Evolutionary conservation across 2,888 invertebrate species (phyloP).

Genomic region (Nymphalis c-album): DNA sequence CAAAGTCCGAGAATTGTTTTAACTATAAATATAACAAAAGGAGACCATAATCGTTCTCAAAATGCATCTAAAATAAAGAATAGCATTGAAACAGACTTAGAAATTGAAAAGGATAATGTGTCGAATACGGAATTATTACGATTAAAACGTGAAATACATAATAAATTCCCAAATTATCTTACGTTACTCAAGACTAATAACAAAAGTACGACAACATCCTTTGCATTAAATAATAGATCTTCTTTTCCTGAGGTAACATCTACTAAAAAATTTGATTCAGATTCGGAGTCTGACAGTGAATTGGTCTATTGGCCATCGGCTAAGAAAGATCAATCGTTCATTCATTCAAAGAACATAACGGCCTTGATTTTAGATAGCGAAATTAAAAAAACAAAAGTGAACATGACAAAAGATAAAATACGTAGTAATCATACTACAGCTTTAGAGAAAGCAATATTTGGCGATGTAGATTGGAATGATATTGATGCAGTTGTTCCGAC

Average conservation of each 20-base stretch:
- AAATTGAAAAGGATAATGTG: constrained; percentile 45
- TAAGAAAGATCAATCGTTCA: constrained; percentile 39
- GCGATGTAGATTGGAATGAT: constrained; percentile 70
- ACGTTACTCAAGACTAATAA: constrained; percentile 12
- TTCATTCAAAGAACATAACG: constrained; percentile 57
- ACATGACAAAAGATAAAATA: constrained; percentile 59
- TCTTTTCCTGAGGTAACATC: constrained; percentile 25
- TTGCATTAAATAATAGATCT: background rate
- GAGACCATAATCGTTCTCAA: constrained; percentile 45
- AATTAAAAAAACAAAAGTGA: constrained; percentile 61
- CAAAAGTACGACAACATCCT: background rate
- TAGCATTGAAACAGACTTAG: constrained; percentile 61
- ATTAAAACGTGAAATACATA: constrained; percentile 49
- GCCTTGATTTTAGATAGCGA: constrained; percentile 63
- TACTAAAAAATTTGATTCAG: constrained; percentile 53
- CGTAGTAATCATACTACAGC: constrained; percentile 57
- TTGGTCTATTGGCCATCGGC: constrained; percentile 67
- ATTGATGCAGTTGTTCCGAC: constrained; percentile 66
- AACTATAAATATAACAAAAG: constrained; percentile 57
- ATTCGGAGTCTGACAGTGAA: constrained; percentile 51
- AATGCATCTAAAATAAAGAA: constrained; percentile 51
- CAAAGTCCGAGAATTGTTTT: constrained; percentile 44
- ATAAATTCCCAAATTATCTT: constrained; percentile 17
- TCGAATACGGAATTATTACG: constrained; percentile 44
- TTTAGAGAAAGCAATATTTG: constrained; percentile 69